Percentiles rank a stretch among this genome's conserved stretches.
These are phyloP conservation scores for Tenthredo mesomela DNA, from an alignment of 2,888 invertebrate genomes.

Conservation along the genomic window DNA sequence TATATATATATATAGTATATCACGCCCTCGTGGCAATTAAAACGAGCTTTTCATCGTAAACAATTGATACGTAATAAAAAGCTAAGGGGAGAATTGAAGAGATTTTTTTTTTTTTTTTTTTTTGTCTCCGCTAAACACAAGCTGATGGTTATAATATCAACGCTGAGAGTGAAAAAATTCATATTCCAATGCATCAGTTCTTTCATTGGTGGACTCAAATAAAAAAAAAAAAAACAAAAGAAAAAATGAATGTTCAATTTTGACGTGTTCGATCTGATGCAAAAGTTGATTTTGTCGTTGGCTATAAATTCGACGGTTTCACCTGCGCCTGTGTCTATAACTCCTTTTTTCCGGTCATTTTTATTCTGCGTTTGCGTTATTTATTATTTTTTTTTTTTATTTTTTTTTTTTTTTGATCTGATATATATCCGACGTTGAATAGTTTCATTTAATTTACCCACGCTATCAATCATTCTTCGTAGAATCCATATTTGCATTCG, in stretches of 20 bases:
- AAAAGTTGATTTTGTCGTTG: not conserved
- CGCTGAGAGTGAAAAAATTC: not conserved
- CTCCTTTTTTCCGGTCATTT: not conserved
- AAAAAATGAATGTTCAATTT: not conserved
- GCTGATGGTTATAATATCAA: not conserved
- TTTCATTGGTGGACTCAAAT: not conserved
- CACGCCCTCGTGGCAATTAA: not conserved
- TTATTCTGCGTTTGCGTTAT: not conserved
- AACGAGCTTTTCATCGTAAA: not conserved
- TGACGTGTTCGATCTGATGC: not conserved
- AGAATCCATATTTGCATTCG: not conserved
- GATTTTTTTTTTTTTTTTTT: not conserved
- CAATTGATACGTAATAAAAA: conserved; percentile 19
- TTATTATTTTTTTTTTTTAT: too few species aligned
- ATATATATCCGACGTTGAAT: not conserved
- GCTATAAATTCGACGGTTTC: not conserved
- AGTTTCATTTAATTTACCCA: not conserved
- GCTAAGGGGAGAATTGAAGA: not conserved
- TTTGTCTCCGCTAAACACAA: not conserved
- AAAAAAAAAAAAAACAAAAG: not conserved
- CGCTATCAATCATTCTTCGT: not conserved
- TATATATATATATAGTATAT: not conserved
- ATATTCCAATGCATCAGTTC: not conserved
- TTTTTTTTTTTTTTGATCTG: not conserved
- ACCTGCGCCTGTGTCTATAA: not conserved